Conservation (phyloP, 1,140 invertebrate species). For the Polyergus mexicanus region DNA sequence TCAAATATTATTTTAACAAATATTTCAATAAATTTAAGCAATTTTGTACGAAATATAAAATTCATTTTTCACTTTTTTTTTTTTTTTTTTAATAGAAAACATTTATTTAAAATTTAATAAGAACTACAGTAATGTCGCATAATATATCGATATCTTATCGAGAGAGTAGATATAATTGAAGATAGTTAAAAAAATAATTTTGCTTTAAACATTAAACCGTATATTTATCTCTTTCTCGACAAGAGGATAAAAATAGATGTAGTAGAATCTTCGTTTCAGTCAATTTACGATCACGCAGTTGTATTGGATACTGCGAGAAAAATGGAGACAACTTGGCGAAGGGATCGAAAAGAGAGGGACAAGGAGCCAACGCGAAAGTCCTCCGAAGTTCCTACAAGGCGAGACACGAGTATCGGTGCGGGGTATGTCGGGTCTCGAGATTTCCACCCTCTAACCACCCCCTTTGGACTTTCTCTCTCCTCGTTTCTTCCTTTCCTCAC, state of each 20-base stretch:
- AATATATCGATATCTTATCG: not conserved
- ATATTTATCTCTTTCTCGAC: not conserved
- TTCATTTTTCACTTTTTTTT: not conserved
- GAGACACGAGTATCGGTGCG: constrained; percentile 40
- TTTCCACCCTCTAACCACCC: constrained; percentile 1
- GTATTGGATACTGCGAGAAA: constrained; percentile 43
- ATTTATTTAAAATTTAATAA: not conserved
- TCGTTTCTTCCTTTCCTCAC: constrained; percentile 19
- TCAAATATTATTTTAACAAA: no score
- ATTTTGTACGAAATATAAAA: not conserved
- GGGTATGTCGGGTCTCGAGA: constrained; percentile 36
- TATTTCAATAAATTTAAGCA: not conserved
- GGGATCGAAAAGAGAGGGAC: constrained; percentile 17
- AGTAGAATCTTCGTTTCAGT: not conserved
- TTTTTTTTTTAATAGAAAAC: not conserved
- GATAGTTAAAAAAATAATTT: not conserved
- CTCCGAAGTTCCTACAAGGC: constrained; percentile 57
- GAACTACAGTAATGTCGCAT: no score
- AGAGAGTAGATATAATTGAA: not conserved
- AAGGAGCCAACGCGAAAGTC: constrained; percentile 40
- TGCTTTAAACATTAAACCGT: not conserved
- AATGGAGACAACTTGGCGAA: constrained; percentile 21
- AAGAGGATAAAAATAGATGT: not conserved
- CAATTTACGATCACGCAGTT: not conserved
- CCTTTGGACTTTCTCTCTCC: constrained; percentile 10